These are phyloP conservation scores for Galemys pyrenaicus DNA, from an alignment of 2,113 vertebrate species.

Conservation along the genomic window DNA sequence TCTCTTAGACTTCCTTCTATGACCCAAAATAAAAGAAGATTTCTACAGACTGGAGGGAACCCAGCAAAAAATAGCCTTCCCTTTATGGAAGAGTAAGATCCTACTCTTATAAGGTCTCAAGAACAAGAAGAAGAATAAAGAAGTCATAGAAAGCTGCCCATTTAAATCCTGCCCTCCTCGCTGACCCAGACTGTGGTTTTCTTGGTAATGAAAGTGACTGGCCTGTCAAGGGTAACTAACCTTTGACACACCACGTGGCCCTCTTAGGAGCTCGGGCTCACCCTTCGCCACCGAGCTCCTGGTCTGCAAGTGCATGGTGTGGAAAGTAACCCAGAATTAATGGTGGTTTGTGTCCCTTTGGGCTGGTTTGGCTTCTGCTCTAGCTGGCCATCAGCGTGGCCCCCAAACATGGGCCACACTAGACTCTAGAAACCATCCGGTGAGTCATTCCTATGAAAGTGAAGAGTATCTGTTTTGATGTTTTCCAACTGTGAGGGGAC, in stretches of 20 bases:
- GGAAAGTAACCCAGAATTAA: background rate
- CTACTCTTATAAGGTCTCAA: background rate
- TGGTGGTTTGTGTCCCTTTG: background rate
- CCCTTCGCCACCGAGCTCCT: background rate
- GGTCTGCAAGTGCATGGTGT: background rate
- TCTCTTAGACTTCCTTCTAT: constrained; percentile 21
- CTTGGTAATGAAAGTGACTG: background rate
- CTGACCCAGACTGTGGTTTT: background rate
- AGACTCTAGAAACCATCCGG: background rate
- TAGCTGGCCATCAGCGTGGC: background rate
- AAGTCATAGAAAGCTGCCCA: background rate
- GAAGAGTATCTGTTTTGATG: background rate
- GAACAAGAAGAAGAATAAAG: background rate
- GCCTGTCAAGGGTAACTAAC: background rate
- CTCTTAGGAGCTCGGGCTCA: background rate
- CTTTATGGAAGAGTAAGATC: background rate
- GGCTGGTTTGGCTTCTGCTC: background rate
- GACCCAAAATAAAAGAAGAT: background rate
- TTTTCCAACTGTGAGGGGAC: background rate
- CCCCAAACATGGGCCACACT: background rate
- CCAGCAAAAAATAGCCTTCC: background rate
- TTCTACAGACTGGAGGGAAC: background rate
- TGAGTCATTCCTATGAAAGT: background rate
- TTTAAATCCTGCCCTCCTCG: background rate
- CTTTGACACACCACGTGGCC: background rate